Base-by-base conservation (phyloP, 1,140 invertebrate genomes). In the Trichomalopsis sarcophagae region DNA sequence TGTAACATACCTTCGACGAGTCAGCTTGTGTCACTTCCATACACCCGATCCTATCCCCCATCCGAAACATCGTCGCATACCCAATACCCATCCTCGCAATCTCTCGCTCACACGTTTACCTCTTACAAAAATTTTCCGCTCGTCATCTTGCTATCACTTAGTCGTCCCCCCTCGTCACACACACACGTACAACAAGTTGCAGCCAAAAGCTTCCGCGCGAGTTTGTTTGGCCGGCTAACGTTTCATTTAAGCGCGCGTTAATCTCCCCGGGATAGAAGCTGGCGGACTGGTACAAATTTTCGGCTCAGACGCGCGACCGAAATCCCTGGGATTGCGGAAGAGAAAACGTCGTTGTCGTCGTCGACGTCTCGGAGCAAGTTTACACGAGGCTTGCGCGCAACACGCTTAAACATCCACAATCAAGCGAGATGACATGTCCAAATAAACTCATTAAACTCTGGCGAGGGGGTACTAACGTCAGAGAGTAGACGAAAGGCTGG, bases 391-490 rank as follows among this genome's bases (percentile, higher is more conserved):
- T 62, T 3, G 17, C 17, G 40, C 23, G 27, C 17, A 17, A 71
- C 14, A 44, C 44, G 66, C 55, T 78, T 77, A 84, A 78, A 69
- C 73, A 69, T 69, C 36, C 7, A 71, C 47, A 77, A 84, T 78
- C n/a, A 71, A 69, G 73, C 27, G 14, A 44, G 50, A 84, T 84
- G 55, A 84, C 77, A 74, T 17, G 82, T 71, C 23, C 66, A 27
- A 71, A 84, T 78, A 78, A 78, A 84, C n/a, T 84, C 36, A 55
- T 84, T 68, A 84, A 84, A 78, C 36, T 80, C n/a, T 13, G 40
- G 68, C 23, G 27, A 33, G 68, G 30, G 68, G 23, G 27, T 4
- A n/a, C 7, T 62, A 7, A 11, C 13, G 62, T 27, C 33, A 10
- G 23, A 14, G 76, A 23, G 47, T n/a, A 62, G 55, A n/a, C 55